phyloP scores from a whole-genome alignment of 1,140 invertebrate species.

The Meloidogyne hapla region DNA sequence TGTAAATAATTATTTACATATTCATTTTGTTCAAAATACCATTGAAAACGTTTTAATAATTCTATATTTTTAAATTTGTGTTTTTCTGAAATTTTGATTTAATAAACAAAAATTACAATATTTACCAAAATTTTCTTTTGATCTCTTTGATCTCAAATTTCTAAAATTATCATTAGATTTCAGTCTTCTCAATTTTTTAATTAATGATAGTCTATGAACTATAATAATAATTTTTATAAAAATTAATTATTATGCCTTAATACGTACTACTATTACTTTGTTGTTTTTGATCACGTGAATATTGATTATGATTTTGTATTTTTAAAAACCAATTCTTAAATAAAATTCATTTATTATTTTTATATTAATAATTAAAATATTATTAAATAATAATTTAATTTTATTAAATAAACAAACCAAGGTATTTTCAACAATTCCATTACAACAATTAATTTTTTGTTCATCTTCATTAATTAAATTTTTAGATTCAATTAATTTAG shows the following conservation, averaged over 20 bases:
- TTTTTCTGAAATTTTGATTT: background rate
- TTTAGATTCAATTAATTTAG: conserved; percentile 7
- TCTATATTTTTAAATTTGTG: background rate
- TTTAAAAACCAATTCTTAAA: too few species aligned
- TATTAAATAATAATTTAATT: too few species aligned
- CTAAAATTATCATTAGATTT: background rate
- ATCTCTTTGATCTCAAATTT: background rate
- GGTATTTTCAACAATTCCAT: conserved; percentile 1
- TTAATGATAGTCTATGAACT: background rate
- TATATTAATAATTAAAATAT: too few species aligned
- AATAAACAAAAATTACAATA: background rate
- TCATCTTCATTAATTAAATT: background rate
- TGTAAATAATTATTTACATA: background rate
- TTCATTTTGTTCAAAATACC: background rate
- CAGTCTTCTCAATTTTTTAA: background rate
- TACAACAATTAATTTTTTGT: conserved; percentile 16
- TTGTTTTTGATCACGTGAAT: too few species aligned
- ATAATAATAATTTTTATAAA: too few species aligned
- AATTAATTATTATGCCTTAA: too few species aligned
- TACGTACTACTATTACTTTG: too few species aligned
- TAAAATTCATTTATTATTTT: too few species aligned
- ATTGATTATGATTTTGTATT: too few species aligned
- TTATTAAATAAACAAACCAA: background rate
- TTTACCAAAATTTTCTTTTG: background rate
- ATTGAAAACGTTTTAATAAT: conserved; percentile 4